These are phyloP conservation scores for Druon quercuslanigerum DNA, from an alignment of 1,140 invertebrate genomes.

Conservation along the genomic window DNA sequence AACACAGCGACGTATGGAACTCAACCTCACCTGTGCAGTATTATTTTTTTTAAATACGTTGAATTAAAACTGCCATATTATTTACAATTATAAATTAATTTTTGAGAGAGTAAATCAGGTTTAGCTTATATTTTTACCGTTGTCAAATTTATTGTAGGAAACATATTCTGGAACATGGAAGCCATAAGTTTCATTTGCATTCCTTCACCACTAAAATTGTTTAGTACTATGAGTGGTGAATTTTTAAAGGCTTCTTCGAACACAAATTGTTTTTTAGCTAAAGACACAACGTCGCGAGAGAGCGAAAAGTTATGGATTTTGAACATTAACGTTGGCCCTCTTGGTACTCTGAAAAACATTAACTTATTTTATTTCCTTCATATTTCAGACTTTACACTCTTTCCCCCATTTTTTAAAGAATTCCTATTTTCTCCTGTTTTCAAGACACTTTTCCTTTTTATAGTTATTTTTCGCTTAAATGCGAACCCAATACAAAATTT, in stretches of 20 bases:
- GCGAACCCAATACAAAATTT: too few species aligned
- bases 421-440: too few species aligned
- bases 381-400: too few species aligned
- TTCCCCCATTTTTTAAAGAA: too few species aligned
- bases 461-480: too few species aligned
- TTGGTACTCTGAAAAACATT: conserved; percentile 79
- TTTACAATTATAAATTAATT: conserved; percentile 20
- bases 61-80: conserved; percentile 15
- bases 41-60: conserved; percentile 30
- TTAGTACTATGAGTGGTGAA: conserved; percentile 94
- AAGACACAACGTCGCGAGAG: conserved; percentile 89
- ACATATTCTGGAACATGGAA: conserved; percentile 98
- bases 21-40: conserved; percentile 87
- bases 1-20: conserved; percentile 91
- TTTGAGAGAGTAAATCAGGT: not conserved
- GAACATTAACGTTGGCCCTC: conserved; percentile 91
- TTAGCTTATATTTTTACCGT: conserved; percentile 77
- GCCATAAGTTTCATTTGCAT: conserved; percentile 94
- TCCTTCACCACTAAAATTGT: conserved; percentile 92
- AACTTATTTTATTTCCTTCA: too few species aligned
- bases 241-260: conserved; percentile 88
- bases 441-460: too few species aligned
- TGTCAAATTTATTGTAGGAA: conserved; percentile 96
- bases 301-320: conserved; percentile 90
- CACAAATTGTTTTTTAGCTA: conserved; percentile 88